Evolutionary conservation across 2,888 invertebrate species (phyloP), one percentile per base, ranked within the genome.

Genomic region (Agrenia bidenticulata): DNA sequence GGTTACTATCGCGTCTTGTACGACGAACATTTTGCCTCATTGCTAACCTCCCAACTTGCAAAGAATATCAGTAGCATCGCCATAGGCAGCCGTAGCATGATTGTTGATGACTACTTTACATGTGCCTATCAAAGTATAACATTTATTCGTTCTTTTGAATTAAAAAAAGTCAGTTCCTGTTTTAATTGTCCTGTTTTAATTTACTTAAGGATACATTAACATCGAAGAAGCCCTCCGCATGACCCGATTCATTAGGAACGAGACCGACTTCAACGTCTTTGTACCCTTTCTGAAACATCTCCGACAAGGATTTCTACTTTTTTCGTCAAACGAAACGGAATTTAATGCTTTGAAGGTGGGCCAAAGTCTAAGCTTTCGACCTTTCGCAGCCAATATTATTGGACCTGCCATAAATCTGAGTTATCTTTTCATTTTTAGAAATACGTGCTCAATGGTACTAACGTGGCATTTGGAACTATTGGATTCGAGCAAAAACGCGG

Each of bases 1-100:
- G 66, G 58, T 23, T 66, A 66, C 39, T 66, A 66, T 53, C 51
- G 66, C 19, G 66, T 66, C 13, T 9, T 66, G 19, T 66, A 66
- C 15, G 66, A 66, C 55, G 15, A 2, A 24, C 63, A 62, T 49
- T 63, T 66, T 21, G 53, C 1, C 13, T 24, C 50, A 2, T 32
- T 63, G 13, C 23, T 66, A 15, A 32, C 32, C n/a, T 11, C 62
- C 1, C 58, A 58, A 42, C 50, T 66, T 11, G 17, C 15, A 13
- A 19, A 41, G 7, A 23, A 53, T 27, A 17, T 55, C 2, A 19
- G 45, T 1, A 51, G 41, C 9, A 63, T 66, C 27, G n/a, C 51
- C 2, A 37, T 26, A 2, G 59, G 42, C 2, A 63, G 54, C 26
- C 37, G 59, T 4, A 63, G 54, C 24, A 56, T 57, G 55, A 53